Evolutionary conservation across 2,113 vertebrate genomes (phyloP).

Genomic region (Copsychus sechellarum): DNA sequence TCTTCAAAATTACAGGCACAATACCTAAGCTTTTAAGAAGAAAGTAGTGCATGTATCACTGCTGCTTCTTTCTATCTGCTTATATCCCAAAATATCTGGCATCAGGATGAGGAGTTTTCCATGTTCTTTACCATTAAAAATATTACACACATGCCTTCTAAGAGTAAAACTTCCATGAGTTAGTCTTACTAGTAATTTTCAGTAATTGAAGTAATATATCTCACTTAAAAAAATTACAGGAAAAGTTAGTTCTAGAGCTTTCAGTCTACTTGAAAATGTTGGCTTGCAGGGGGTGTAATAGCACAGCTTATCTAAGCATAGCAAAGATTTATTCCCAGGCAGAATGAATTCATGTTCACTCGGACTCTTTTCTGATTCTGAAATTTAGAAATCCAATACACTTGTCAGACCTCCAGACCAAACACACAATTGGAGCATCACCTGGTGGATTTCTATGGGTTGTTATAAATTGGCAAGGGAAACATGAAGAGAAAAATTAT

Average conservation of each 20-base stretch:
- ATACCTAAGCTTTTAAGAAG: background rate
- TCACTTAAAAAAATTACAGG: background rate
- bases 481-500: background rate
- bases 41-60: background rate
- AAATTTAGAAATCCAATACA: background rate
- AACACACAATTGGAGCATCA: background rate
- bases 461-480: background rate
- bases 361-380: background rate
- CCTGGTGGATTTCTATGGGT: background rate
- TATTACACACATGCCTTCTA: background rate
- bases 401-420: background rate
- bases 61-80: background rate
- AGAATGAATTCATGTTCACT: background rate
- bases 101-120: background rate
- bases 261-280: background rate
- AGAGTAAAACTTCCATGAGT: background rate
- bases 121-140: background rate
- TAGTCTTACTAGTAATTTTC: background rate
- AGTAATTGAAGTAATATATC: background rate
- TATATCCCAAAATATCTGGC: background rate
- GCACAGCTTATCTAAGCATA: background rate
- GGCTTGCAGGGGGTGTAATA: background rate
- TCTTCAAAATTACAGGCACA: background rate
- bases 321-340: background rate
- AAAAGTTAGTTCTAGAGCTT: background rate